Conservation (phyloP, 2,888 invertebrate genomes). For the Argyra leucocephala region DNA sequence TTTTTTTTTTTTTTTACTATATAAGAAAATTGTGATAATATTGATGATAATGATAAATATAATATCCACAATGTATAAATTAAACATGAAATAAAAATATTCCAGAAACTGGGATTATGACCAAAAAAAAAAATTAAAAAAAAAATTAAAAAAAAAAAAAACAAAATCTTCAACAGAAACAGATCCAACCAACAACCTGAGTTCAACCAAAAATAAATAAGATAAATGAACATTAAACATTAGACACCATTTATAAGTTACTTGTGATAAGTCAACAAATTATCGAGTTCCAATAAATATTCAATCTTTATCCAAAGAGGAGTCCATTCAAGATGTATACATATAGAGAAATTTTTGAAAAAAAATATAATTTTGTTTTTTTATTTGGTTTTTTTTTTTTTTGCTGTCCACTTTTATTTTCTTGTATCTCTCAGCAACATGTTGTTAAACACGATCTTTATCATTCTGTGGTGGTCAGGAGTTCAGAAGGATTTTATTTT, state of each 20-base stretch:
- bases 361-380: no score
- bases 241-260: slow-evolving; percentile 31
- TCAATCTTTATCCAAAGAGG: slow-evolving; percentile 13
- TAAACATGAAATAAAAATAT: no score
- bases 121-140: no score
- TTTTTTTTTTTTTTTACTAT: no score
- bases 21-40: no score
- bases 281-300: slow-evolving; percentile 43
- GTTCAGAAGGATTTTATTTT: neutral
- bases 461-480: slow-evolving; percentile 28
- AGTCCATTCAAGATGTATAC: no score
- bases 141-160: neutral
- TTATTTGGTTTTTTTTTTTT: no score
- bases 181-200: no score
- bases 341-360: no score
- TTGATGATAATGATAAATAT: no score
- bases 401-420: neutral
- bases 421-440: slow-evolving; percentile 29
- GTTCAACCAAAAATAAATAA: neutral
- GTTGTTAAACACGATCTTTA: slow-evolving; percentile 45
- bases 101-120: no score
- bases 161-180: neutral
- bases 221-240: neutral
- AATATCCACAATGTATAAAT: no score
- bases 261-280: slow-evolving; percentile 36